Percentiles rank a stretch among this genome's conserved stretches.
These are phyloP conservation scores for Pogonocichla stellata DNA, from an alignment of 2,113 vertebrate genomes.

Conservation along the genomic window DNA sequence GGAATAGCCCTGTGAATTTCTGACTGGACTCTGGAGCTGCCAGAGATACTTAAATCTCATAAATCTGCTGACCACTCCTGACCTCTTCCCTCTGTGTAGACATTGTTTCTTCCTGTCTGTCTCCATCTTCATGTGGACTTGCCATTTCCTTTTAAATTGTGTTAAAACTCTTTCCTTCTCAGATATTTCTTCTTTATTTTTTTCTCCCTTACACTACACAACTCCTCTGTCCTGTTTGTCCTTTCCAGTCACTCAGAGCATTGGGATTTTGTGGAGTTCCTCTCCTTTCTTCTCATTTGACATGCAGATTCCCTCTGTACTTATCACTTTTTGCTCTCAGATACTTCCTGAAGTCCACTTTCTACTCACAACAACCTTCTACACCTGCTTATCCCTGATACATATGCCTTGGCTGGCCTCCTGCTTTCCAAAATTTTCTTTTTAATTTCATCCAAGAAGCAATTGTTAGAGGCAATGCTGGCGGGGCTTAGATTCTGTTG, in stretches of 20 bases:
- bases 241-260: background rate
- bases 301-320: background rate
- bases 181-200: background rate
- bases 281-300: background rate
- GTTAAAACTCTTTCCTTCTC: background rate
- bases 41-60: background rate
- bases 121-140: background rate
- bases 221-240: background rate
- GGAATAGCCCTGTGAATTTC: background rate
- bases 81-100: background rate
- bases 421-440: background rate
- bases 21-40: background rate
- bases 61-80: background rate
- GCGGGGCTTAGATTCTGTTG: background rate
- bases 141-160: conserved; percentile 5
- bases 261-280: background rate
- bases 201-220: background rate
- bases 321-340: background rate
- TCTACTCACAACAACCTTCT: background rate
- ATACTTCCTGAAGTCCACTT: background rate
- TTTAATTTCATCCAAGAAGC: background rate
- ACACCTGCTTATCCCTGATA: background rate
- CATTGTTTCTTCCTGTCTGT: conserved; percentile 17
- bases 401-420: background rate
- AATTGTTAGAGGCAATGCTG: background rate